Evolutionary conservation across 2,113 vertebrate genomes (phyloP).

Genomic region (Periophthalmodon schlosseri): DNA sequence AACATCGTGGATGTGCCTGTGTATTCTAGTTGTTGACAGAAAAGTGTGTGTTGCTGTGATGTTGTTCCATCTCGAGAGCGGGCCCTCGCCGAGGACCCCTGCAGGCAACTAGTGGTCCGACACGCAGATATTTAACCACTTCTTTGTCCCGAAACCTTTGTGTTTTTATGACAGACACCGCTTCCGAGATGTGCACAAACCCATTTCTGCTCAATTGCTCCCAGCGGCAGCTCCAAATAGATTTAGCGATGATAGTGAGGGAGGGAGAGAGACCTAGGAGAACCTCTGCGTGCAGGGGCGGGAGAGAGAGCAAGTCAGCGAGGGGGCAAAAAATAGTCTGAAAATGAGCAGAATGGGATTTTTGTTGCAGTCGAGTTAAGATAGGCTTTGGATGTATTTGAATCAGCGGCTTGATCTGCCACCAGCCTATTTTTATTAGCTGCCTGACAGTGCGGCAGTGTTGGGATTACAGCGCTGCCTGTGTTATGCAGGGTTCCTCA

Average conservation of each 20-base stretch:
- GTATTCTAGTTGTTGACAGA: conserved; percentile 44
- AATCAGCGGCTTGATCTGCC: conserved; percentile 82
- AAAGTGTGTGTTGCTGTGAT: conserved; percentile 56
- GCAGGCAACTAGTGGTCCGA: conserved; percentile 54
- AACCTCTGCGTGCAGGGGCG: conserved; percentile 39
- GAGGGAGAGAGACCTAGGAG: conserved; percentile 57
- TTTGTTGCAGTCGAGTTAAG: conserved; percentile 69
- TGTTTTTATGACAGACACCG: conserved; percentile 75
- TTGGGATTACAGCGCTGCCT: conserved; percentile 74
- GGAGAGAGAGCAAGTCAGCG: conserved; percentile 23
- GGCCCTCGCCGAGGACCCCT: conserved; percentile 58
- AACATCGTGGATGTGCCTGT: conserved; percentile 38
- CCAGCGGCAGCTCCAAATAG: conserved; percentile 79
- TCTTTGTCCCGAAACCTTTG: conserved; percentile 70
- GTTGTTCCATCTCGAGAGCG: conserved; percentile 61
- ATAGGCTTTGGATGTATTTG: conserved; percentile 70
- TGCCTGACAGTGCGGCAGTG: conserved; percentile 68
- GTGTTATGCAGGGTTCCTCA: conserved; percentile 70
- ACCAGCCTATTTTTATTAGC: conserved; percentile 73
- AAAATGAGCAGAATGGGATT: conserved; percentile 67
- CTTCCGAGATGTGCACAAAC: conserved; percentile 79
- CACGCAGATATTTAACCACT: conserved; percentile 73
- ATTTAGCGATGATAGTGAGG: conserved; percentile 78
- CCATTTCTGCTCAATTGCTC: conserved; percentile 80
- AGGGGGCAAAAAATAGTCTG: conserved; percentile 41